phyloP scores from a whole-genome alignment of 2,113 vertebrate species.

The Ariopsis seemanni region DNA sequence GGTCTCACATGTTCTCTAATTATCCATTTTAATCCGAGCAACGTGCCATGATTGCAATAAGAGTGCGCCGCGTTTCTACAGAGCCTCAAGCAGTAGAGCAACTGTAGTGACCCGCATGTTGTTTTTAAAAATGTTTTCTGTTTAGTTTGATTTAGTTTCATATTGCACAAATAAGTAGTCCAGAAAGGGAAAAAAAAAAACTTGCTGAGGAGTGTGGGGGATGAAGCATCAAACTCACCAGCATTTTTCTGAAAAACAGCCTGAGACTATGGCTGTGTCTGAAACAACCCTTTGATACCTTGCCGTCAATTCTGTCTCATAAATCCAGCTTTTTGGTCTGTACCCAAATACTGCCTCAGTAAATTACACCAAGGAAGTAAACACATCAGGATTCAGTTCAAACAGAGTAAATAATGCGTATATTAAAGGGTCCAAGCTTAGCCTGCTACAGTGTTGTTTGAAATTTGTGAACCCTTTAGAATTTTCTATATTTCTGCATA shows the following conservation, averaged over 20 bases:
- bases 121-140: not conserved
- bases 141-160: not conserved
- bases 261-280: not conserved
- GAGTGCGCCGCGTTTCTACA: not conserved
- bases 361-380: not conserved
- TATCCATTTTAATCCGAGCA: slow-evolving; percentile 7
- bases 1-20: slow-evolving; percentile 6
- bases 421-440: not conserved
- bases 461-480: too few relatives aligned
- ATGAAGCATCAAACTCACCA: not conserved
- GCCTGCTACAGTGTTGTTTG: not conserved
- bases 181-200: not conserved
- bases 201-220: not conserved
- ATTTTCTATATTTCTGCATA: too few relatives aligned
- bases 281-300: not conserved
- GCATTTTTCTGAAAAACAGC: not conserved
- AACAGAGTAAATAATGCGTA: not conserved
- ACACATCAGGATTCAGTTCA: not conserved
- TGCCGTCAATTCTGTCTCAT: not conserved
- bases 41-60: not conserved
- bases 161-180: not conserved
- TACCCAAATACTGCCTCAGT: not conserved
- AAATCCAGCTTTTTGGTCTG: not conserved
- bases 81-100: not conserved
- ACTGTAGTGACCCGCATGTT: not conserved